Evolutionary conservation across 2,797 vertebrate species (phyloP), one percentile per base, ranked within the genome.

Genomic region (Pteropus rufus): DNA sequence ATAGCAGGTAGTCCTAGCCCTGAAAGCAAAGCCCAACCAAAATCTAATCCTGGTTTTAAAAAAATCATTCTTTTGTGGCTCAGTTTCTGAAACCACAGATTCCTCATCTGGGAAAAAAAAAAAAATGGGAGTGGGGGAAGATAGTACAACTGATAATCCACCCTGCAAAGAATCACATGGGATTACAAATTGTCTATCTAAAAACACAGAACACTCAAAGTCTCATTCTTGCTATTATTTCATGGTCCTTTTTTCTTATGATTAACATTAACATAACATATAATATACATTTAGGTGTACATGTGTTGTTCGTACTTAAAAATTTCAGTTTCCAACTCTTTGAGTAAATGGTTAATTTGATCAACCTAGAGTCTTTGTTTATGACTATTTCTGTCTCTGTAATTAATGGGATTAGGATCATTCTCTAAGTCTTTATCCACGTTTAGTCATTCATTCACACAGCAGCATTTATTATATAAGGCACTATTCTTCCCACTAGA

Each of bases 11-110:
- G 85, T 76, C 46, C 58, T 69, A 80, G 54, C 41, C 85, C 31
- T 81, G 49, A 92, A 90, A 84, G 81, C 76, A 95, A 97, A 97
- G 85, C 82, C 72, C 90, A 95, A 87, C 91, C 85, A 60, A 92
- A 92, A 85, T 72, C 58, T 91, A 94, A 94, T 49, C 65, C 82
- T 83, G 79, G 85, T 76, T 97, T 97, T 49, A 49, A 79, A 82
- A 54, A 96, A 94, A 49, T 85, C 56, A 76, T 91, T 82, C 31
- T 87, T 90, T 76, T 62, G 69, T 91, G 77, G 54, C 36, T 94
- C 73, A 21, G 6, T 94, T 95, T 97, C 90, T 96, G 49, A 94
- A 93, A 83, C 44, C 75, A 96, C 77, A 54, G 69, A 82, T 93
- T 92, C 92, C 64, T 95, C 83, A 75, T 75, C 76, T 95, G 73